Base-by-base conservation (phyloP, 2,888 invertebrate species). In the Ecdyonurus torrentis region DNA sequence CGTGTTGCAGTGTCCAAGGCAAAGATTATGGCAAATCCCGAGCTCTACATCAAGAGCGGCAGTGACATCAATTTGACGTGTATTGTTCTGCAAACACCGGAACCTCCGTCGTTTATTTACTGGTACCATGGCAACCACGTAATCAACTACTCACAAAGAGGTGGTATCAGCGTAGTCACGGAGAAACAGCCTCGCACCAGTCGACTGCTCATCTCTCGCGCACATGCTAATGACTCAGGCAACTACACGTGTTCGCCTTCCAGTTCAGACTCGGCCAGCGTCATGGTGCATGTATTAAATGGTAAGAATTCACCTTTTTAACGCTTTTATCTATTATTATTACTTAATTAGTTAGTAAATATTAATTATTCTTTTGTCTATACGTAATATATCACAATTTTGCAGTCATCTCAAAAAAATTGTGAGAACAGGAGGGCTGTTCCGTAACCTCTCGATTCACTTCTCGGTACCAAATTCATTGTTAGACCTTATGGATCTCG, bases 1-100 rank as follows among this genome's bases (percentile, higher is more conserved):
- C 52, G 23, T 50, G 23, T 52, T 61, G 61, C 82, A 92, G 92
- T 91, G 74, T 91, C 91, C 70, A 88, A 88, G 75, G 91, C 92
- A 69, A 88, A 89, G 79, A 92, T 92, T 73, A 79, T 88, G 73
- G 88, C 90, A 58, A 90, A 89, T 71, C 83, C 87, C 37, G 91
- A 91, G 77, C 79, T 91, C 73, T 89, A 87, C 78, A 89, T 92
- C 74, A 86, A 89, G 74, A 89, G 89, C 72, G 91, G 91, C 69
- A 91, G 89, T 72, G 91, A 91, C 81, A 91, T 92, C 78, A 92
- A 91, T 80, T 82, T 92, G 76, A 92, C 91, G 71, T 91, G 91
- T 78, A 83, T 89, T 72, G 89, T 89, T 66, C 83, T 87, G 70
- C 83, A 91, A 78, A 87, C 87, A 66, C 88, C 88, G 37, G 88